phyloP scores from a whole-genome alignment of 2,113 vertebrate species.

The Barbus barbus region DNA sequence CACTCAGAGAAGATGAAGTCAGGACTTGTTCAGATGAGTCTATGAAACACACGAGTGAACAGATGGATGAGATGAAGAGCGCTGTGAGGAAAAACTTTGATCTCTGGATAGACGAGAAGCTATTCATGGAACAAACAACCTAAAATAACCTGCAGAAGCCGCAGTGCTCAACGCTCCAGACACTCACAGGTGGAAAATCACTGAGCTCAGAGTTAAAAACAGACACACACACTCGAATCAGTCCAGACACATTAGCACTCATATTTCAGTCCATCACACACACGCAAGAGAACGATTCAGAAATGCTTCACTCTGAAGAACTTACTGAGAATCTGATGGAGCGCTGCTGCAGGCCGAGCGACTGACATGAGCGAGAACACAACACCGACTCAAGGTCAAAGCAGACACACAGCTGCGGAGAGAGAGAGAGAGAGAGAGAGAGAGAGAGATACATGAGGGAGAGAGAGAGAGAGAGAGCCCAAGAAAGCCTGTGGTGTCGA shows the following conservation, averaged over 20 bases:
- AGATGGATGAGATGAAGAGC: too few relatives aligned
- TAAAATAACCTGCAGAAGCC: background rate
- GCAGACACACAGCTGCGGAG: background rate
- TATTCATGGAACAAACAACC: conserved; percentile 10
- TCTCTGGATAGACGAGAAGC: background rate
- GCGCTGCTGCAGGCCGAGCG: background rate
- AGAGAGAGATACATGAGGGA: too few relatives aligned
- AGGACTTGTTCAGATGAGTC: too few relatives aligned
- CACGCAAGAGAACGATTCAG: too few relatives aligned
- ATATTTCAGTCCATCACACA: too few relatives aligned
- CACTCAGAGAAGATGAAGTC: too few relatives aligned
- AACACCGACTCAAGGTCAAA: background rate
- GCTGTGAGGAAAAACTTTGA: too few relatives aligned
- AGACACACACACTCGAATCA: background rate
- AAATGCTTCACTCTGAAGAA: background rate
- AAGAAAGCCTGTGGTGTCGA: too few relatives aligned
- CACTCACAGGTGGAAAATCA: conserved; percentile 6
- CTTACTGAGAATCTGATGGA: background rate
- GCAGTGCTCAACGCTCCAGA: background rate
- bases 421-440: background rate
- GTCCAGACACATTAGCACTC: too few relatives aligned
- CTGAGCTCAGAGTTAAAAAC: background rate
- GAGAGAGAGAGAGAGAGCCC: background rate
- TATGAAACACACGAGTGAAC: too few relatives aligned
- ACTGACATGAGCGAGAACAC: background rate